Evolutionary conservation across 2,797 vertebrate genomes (phyloP).

Genomic region (Tauraco hartlaubi): DNA sequence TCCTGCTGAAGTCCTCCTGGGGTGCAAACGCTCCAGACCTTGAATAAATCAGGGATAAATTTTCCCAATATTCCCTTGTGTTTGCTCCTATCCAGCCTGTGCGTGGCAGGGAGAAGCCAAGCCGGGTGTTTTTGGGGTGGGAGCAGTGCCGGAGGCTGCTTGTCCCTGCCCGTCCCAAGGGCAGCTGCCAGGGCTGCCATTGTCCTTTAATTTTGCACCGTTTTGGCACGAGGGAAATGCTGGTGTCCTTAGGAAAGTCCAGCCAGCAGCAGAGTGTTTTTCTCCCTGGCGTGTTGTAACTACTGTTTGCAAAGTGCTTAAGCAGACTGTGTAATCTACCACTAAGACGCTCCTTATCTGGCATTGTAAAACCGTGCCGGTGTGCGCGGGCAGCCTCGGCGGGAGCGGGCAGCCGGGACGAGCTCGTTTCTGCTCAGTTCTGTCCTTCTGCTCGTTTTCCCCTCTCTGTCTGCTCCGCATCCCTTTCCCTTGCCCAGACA

Average conservation of each 20-base stretch:
- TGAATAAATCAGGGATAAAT: not conserved
- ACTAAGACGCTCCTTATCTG: conserved; percentile 58
- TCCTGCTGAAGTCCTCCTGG: not conserved
- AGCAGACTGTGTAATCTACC: conserved; percentile 59
- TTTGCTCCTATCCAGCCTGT: not conserved
- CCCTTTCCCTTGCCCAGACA: not conserved
- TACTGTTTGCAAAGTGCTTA: conserved; percentile 72
- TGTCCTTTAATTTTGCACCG: not conserved
- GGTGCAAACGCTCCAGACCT: not conserved
- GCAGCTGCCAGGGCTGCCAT: not conserved
- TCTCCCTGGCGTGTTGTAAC: conserved; percentile 39
- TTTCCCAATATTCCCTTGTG: not conserved
- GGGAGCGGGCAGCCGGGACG: not conserved
- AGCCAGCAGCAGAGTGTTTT: not conserved
- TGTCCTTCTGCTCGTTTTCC: not conserved
- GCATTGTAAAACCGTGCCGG: not conserved
- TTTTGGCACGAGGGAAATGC: accelerated
- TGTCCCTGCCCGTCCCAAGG: not conserved
- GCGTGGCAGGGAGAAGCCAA: accelerated
- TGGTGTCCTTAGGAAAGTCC: not conserved
- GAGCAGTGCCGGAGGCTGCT: not conserved
- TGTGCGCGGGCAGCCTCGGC: accelerated
- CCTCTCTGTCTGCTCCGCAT: not conserved
- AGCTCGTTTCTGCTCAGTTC: not conserved
- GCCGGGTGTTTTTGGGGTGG: not conserved